phyloP scores from a whole-genome alignment of 2,888 invertebrate species.

The Drosophila subquinaria region DNA sequence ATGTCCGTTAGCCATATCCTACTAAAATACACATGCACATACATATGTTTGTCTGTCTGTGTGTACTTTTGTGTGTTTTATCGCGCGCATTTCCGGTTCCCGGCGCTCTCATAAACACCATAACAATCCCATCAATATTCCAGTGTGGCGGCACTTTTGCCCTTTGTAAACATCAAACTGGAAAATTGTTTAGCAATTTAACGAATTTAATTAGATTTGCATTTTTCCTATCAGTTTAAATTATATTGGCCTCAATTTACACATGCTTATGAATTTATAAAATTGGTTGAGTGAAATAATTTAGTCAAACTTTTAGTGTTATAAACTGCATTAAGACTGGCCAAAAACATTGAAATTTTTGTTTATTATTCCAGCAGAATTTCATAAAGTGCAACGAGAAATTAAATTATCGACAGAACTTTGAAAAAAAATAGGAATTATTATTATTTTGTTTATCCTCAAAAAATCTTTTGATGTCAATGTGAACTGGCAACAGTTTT shows the following conservation, averaged over 20 bases:
- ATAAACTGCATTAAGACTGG: neutral
- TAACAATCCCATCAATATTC: slow-evolving; percentile 18
- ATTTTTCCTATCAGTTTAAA: neutral
- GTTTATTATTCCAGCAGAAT: slow-evolving; percentile 2
- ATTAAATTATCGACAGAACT: neutral
- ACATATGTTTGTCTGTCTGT: slow-evolving; percentile 7
- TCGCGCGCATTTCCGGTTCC: slow-evolving; percentile 33
- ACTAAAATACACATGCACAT: neutral
- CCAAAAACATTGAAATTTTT: neutral
- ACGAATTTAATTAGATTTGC: slow-evolving; percentile 6
- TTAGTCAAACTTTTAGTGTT: neutral
- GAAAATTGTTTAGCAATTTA: neutral
- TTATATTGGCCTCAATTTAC: neutral
- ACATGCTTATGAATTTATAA: neutral
- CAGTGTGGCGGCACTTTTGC: slow-evolving; percentile 21
- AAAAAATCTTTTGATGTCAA: neutral
- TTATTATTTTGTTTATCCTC: neutral
- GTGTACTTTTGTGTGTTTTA: slow-evolving; percentile 14
- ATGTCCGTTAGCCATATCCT: slow-evolving; percentile 38
- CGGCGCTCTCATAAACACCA: slow-evolving; percentile 34
- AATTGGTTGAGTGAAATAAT: neutral
- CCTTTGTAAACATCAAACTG: slow-evolving; percentile 15
- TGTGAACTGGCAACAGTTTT: neutral
- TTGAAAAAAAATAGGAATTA: neutral
- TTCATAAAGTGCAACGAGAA: neutral